A percentile compares a stretch with the other conserved stretches of the same genome.
These are phyloP conservation scores for Lepetodrilus schrolli DNA, from an alignment of 2,888 invertebrate genomes.

Conservation along the genomic window DNA sequence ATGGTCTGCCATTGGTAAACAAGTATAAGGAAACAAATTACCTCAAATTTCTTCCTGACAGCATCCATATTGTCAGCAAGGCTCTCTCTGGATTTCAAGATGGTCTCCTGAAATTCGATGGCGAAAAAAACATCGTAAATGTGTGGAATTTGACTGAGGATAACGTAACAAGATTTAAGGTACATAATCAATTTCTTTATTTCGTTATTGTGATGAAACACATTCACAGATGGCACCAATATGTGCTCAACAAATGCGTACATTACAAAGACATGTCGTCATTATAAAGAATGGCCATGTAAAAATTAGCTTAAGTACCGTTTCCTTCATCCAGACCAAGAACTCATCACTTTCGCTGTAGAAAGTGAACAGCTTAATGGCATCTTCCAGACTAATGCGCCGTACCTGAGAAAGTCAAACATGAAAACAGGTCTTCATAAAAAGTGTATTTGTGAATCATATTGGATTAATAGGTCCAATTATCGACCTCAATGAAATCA, in stretches of 20 bases:
- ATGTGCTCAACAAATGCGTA: too few species aligned
- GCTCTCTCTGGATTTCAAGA: slow-evolving; percentile 88
- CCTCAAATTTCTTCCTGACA: slow-evolving; percentile 95
- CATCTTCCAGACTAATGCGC: slow-evolving; percentile 90
- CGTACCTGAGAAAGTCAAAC: slow-evolving; percentile 80
- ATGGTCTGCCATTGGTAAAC: too few species aligned
- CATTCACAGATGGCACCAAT: too few species aligned
- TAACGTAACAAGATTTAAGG: background rate
- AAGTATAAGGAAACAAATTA: too few species aligned
- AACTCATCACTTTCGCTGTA: slow-evolving; percentile 98
- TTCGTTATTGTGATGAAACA: background rate
- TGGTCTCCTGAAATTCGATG: slow-evolving; percentile 80
- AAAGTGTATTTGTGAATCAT: too few species aligned
- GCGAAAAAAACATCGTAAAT: background rate
- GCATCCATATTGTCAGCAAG: slow-evolving; percentile 91
- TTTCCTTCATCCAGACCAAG: slow-evolving; percentile 97
- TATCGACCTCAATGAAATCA: too few species aligned
- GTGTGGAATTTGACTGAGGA: background rate
- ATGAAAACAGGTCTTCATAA: too few species aligned
- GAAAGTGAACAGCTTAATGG: slow-evolving; percentile 92
- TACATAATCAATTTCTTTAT: background rate
- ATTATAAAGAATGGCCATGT: too few species aligned
- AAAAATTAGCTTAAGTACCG: too few species aligned
- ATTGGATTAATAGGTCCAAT: too few species aligned
- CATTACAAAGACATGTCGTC: too few species aligned